These are phyloP conservation scores for Scelioninae gen. 1 DNA, from an alignment of 2,888 invertebrate genomes.

Conservation along the genomic window DNA sequence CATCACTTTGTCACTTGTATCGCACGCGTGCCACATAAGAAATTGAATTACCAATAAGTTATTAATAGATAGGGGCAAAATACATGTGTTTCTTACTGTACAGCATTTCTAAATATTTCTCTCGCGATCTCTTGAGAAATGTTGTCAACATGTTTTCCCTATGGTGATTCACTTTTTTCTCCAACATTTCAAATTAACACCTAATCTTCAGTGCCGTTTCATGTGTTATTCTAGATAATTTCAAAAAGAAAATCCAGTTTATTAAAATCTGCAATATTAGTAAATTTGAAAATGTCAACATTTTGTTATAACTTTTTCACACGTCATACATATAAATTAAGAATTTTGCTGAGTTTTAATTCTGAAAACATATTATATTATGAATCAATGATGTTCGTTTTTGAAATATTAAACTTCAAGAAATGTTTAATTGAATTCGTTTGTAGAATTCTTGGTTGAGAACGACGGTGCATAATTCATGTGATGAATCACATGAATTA, in stretches of 20 bases:
- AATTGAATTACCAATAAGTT: constrained; percentile 55
- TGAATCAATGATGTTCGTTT: no score
- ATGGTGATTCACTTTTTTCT: constrained; percentile 23
- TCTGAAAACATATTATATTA: no score
- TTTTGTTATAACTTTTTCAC: no score
- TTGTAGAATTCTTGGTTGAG: neutral
- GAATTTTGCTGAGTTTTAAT: no score
- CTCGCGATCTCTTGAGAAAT: constrained; percentile 48
- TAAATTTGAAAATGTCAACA: no score
- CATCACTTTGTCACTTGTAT: constrained; percentile 39
- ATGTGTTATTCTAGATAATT: neutral
- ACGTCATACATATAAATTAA: no score
- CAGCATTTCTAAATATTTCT: constrained; percentile 32
- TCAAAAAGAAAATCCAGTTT: neutral
- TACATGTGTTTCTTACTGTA: constrained; percentile 28
- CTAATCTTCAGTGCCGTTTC: constrained; percentile 1
- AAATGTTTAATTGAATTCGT: constrained; percentile 6
- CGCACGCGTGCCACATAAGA: constrained; percentile 32
- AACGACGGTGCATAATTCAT: constrained; percentile 25
- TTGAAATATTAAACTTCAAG: no score
- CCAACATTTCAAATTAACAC: constrained; percentile 25
- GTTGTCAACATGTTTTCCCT: constrained; percentile 28
- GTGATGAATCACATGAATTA: constrained; percentile 48
- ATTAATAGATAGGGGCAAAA: constrained; percentile 44
- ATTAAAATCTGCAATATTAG: no score